These are phyloP conservation scores for Scolopax mira DNA, from an alignment of 2,113 vertebrate genomes.

Conservation along the genomic window DNA sequence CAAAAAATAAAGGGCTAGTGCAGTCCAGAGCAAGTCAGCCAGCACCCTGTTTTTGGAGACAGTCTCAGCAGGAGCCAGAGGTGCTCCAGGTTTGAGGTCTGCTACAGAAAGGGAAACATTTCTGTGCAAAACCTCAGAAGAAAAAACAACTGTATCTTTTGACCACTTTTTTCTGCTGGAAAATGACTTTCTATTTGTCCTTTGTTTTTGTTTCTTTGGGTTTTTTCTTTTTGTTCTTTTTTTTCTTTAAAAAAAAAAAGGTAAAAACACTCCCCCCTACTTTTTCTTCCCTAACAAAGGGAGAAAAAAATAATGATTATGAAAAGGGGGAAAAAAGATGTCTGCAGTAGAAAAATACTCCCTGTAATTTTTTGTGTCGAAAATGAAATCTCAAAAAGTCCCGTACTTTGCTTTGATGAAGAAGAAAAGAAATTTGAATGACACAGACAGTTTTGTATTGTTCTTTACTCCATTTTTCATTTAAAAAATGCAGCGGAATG, in stretches of 20 bases:
- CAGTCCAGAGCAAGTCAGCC: not conserved
- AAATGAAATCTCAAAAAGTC: not conserved
- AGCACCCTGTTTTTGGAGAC: not conserved
- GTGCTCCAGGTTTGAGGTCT: not conserved
- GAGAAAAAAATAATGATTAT: not conserved
- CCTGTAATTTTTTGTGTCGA: not conserved
- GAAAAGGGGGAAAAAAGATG: not conserved
- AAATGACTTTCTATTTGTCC: not conserved
- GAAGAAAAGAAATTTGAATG: conserved; percentile 15
- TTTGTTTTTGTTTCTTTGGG: not conserved
- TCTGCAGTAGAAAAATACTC: not conserved
- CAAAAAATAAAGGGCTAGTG: not conserved
- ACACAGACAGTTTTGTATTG: not conserved
- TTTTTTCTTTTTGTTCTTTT: not conserved
- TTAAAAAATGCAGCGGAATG: not conserved
- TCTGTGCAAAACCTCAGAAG: not conserved
- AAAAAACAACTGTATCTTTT: not conserved
- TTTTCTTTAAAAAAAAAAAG: not conserved
- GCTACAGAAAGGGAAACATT: not conserved
- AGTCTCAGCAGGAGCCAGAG: not conserved
- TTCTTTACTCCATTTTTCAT: not conserved
- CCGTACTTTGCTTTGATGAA: not conserved
- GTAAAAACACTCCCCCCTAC: not conserved
- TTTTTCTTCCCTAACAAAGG: not conserved
- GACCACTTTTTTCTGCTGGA: not conserved